phyloP scores from a whole-genome alignment of 2,888 invertebrate species.

The Ditula angustiorana region DNA sequence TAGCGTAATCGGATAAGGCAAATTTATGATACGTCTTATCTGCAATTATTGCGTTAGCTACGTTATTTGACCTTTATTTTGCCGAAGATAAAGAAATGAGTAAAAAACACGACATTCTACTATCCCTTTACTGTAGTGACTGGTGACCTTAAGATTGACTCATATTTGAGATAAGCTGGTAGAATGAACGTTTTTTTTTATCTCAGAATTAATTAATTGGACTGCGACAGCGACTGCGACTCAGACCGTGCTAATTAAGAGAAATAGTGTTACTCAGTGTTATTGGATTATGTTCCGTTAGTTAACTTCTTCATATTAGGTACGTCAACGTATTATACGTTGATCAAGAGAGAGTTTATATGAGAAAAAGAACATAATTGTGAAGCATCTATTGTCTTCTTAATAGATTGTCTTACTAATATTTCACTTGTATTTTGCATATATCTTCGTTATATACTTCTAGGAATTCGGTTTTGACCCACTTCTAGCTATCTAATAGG shows the following conservation, averaged over 20 bases:
- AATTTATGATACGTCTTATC: conserved; percentile 8
- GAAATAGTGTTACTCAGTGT: conserved; percentile 15
- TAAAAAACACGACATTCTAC: conserved; percentile 26
- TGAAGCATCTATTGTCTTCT: no score
- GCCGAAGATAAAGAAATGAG: conserved; percentile 7
- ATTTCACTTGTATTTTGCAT: no score
- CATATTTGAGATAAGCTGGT: conserved; percentile 24
- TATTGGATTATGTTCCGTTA: conserved; percentile 29
- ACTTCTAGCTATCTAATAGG: no score
- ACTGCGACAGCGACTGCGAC: conserved; percentile 20
- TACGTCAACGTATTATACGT: neutral
- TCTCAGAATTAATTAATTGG: conserved; percentile 30
- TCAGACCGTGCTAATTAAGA: conserved; percentile 20
- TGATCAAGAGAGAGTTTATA: neutral
- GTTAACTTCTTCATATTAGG: conserved; percentile 14
- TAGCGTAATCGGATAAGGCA: neutral
- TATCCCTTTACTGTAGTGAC: conserved; percentile 30
- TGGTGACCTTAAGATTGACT: conserved; percentile 33
- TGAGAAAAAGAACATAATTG: neutral
- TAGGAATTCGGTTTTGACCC: no score
- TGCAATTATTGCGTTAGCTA: conserved; percentile 1
- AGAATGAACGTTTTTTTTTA: conserved; percentile 14
- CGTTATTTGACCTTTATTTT: conserved; percentile 16
- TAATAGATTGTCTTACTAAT: no score
- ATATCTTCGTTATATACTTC: no score